Evolutionary conservation across 2,888 invertebrate species (phyloP).

Genomic region (Habrosyne pyritoides): DNA sequence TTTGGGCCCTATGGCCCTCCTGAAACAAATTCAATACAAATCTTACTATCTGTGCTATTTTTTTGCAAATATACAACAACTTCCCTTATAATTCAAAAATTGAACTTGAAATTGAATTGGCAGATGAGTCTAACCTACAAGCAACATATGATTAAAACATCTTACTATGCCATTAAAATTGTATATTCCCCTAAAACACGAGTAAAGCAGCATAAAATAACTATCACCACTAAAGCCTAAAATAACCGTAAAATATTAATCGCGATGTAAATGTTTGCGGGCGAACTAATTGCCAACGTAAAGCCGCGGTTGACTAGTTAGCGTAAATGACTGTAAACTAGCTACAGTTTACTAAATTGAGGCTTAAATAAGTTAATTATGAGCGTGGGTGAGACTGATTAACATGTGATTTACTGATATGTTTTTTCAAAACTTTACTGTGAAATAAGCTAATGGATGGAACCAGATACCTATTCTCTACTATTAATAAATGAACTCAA

Average conservation of each 20-base stretch:
- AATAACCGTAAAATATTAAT: conserved; percentile 2
- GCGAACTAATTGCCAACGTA: conserved; percentile 10
- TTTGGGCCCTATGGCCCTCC: too few species aligned
- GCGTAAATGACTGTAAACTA: conserved; percentile 2
- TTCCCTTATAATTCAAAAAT: too few species aligned
- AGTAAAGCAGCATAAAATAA: background rate
- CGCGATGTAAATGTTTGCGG: conserved; percentile 3
- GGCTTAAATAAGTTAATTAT: background rate
- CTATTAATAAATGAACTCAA: too few species aligned
- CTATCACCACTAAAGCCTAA: background rate
- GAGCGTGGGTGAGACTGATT: background rate
- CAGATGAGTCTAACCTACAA: too few species aligned
- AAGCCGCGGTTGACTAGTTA: conserved; percentile 5
- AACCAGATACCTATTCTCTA: too few species aligned
- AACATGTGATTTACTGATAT: background rate
- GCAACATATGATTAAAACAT: background rate
- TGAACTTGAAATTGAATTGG: too few species aligned
- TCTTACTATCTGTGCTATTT: too few species aligned
- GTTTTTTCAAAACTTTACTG: too few species aligned
- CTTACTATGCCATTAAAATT: background rate
- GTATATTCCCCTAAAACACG: background rate
- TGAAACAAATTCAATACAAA: too few species aligned
- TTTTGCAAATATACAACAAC: too few species aligned
- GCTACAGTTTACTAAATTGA: background rate
- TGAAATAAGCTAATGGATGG: too few species aligned